Conservation (phyloP, 92 coral and sea anemone genomes). For the Isaurus tuberculatus region DNA sequence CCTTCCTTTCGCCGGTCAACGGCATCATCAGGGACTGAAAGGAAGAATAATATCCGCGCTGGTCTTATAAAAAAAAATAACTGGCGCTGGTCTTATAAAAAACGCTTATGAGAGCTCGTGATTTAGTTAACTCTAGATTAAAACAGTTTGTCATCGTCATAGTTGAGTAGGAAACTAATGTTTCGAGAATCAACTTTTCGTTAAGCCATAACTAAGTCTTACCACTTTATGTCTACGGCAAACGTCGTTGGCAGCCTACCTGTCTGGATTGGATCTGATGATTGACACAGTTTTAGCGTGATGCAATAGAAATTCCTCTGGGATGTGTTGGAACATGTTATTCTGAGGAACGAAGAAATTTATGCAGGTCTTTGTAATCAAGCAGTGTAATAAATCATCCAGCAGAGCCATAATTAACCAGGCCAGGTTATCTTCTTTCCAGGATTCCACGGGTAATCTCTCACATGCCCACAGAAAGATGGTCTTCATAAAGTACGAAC, state of each 20-base stretch:
- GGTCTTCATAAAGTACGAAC: constrained; percentile 62
- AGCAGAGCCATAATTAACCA: constrained; percentile 60
- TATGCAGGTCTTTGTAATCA: constrained; percentile 57
- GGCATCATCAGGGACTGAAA: no score
- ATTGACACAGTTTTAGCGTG: constrained; percentile 47
- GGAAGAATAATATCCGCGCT: no score
- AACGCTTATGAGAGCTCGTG: no score
- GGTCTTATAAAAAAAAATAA: no score
- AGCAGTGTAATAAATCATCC: constrained; percentile 61
- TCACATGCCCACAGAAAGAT: constrained; percentile 70
- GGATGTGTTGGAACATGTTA: constrained; percentile 61
- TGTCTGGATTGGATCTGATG: constrained; percentile 51
- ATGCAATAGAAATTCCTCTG: constrained; percentile 55
- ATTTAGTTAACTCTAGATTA: no score
- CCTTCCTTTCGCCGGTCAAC: no score
- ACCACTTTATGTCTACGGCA: neutral
- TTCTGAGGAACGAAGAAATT: constrained; percentile 61
- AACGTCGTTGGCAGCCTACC: neutral
- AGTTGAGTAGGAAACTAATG: no score
- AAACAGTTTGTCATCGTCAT: no score
- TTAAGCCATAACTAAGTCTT: neutral
- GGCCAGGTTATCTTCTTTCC: constrained; percentile 58
- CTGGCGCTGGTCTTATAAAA: no score
- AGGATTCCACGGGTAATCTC: constrained; percentile 52
- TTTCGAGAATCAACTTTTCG: no score